Evolutionary conservation across 2,888 invertebrate genomes (phyloP).

Genomic region (Brassicogethes aeneus): DNA sequence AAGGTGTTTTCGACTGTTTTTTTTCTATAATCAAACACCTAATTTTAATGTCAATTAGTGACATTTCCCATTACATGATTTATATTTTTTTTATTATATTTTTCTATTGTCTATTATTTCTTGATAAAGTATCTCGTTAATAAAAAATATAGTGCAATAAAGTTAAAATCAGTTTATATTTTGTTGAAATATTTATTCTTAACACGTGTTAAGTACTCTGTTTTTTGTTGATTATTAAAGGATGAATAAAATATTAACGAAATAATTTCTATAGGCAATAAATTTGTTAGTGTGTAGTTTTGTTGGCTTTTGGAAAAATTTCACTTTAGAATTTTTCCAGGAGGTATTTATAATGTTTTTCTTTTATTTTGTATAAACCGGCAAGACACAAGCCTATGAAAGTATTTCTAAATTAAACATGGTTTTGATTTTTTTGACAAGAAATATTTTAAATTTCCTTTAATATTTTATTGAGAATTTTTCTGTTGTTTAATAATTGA

Average conservation of each 20-base stretch:
- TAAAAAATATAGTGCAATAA: constrained; percentile 15
- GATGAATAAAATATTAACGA: constrained; percentile 6
- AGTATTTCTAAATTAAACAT: not conserved
- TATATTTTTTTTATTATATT: constrained; percentile 4
- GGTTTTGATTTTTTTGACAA: not conserved
- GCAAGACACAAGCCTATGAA: not conserved
- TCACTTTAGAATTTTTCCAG: not conserved
- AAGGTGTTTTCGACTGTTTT: no score
- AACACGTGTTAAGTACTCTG: constrained; percentile 13
- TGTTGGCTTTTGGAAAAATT: not conserved
- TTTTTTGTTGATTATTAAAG: constrained; percentile 5
- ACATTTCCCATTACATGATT: constrained; percentile 3
- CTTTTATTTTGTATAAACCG: not conserved
- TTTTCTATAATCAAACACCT: no score
- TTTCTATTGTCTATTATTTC: constrained; percentile 6
- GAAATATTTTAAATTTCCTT: no score
- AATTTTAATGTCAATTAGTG: constrained; percentile 3
- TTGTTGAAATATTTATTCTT: constrained; percentile 13
- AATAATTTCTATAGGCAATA: constrained; percentile 16
- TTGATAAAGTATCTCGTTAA: constrained; percentile 1
- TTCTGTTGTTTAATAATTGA: no score
- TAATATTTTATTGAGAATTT: no score
- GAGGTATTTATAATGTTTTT: constrained; percentile 4
- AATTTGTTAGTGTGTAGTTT: constrained; percentile 2
- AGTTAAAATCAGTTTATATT: constrained; percentile 3